phyloP scores from a whole-genome alignment of 2,113 vertebrate genomes.

The Empidonax alnorum region DNA sequence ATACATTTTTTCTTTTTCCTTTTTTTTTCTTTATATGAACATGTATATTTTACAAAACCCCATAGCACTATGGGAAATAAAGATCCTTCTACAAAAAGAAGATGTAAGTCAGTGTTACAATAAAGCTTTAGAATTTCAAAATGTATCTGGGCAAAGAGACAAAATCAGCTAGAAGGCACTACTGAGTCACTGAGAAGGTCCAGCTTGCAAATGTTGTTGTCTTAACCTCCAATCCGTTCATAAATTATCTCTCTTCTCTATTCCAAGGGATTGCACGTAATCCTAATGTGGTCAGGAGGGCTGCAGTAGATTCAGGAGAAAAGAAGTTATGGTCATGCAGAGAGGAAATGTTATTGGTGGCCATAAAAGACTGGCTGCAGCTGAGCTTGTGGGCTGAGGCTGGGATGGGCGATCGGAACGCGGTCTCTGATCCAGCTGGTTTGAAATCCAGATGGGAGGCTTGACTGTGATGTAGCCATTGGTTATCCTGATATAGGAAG shows the following conservation, averaged over 20 bases:
- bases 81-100: conserved; percentile 90
- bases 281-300: conserved; percentile 82
- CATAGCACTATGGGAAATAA: conserved; percentile 90
- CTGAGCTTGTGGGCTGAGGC: conserved; percentile 50
- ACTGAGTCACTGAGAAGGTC: conserved; percentile 57
- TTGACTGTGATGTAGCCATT: conserved; percentile 86
- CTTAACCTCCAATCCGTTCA: conserved; percentile 32
- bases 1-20: conserved; percentile 92
- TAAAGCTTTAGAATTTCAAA: conserved; percentile 81
- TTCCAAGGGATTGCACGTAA: conserved; percentile 41
- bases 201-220: conserved; percentile 45
- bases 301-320: conserved; percentile 74
- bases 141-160: conserved; percentile 70
- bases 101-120: conserved; percentile 81
- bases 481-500: conserved; percentile 82
- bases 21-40: conserved; percentile 86
- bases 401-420: neutral
- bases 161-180: conserved; percentile 69
- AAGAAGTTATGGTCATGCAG: conserved; percentile 60
- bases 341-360: conserved; percentile 49
- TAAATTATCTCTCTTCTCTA: conserved; percentile 54
- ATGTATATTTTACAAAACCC: conserved; percentile 89
- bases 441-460: conserved; percentile 76
- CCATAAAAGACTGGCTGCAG: neutral
- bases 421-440: conserved; percentile 68